These are phyloP conservation scores for Calyptomena viridis DNA, from an alignment of 2,113 vertebrate species.

Conservation along the genomic window DNA sequence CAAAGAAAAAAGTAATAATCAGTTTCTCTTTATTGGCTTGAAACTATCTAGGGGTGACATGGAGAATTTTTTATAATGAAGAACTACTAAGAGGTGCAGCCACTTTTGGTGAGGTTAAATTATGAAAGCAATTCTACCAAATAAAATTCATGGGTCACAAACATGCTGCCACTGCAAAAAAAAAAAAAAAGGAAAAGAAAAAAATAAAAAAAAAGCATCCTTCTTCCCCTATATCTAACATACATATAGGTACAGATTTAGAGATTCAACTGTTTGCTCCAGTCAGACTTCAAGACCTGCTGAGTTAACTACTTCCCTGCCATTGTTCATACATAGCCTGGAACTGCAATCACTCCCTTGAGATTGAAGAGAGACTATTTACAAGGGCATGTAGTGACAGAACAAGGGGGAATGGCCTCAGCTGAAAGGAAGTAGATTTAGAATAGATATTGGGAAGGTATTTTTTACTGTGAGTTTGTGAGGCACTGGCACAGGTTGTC, in stretches of 20 bases:
- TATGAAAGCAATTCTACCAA: slow-evolving; percentile 47
- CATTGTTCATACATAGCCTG: background rate
- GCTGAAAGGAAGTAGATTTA: background rate
- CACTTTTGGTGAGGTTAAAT: slow-evolving; percentile 34
- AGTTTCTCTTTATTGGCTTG: slow-evolving; percentile 45
- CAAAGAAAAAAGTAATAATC: slow-evolving; percentile 24
- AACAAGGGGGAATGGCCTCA: background rate
- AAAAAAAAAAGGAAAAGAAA: background rate
- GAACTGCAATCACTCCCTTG: background rate
- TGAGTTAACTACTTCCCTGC: background rate
- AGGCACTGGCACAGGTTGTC: background rate
- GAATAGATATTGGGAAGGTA: background rate
- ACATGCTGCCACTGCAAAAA: background rate
- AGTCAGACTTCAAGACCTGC: background rate
- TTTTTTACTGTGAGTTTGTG: background rate
- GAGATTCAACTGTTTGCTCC: background rate
- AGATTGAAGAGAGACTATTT: background rate
- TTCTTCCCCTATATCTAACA: background rate
- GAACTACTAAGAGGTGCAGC: background rate
- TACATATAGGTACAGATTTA: background rate
- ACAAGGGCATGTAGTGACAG: background rate
- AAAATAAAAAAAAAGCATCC: background rate
- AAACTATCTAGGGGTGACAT: background rate
- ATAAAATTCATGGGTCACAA: slow-evolving; percentile 37
- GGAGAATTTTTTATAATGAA: slow-evolving; percentile 45